Evolutionary conservation across 2,113 vertebrate species (phyloP), one percentile per base, ranked within the genome.

Genomic region (Clarias magur): DNA sequence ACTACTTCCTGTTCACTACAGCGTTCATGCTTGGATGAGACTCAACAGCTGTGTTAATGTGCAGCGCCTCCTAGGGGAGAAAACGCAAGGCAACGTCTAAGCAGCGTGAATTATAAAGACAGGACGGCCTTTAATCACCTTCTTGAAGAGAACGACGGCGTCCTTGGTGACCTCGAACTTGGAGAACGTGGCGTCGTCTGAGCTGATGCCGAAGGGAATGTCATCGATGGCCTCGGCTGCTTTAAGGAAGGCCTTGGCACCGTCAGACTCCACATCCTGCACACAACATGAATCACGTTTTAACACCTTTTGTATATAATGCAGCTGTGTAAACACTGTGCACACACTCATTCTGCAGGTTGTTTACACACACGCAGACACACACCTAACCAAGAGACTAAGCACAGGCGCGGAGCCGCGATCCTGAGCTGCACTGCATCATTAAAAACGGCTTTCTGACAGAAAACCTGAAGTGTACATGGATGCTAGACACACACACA

Each of bases 201-300:
- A 96, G 15, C 96, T 95, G 86, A 97, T 93, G 67, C 95, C 97
- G 23, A 99, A 99, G 0, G 97, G 98, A 91, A 99, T 92, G 67
- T 99, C 98, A 82, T 99, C 98, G 0, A 96, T 88, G 0, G 96
- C 88, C 86, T 99, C 97, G 0, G 98, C 98, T 60, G 97, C 96
- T 89, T 94, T 92, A 88, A 97, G 83, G 84, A 96, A 99, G 80
- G 95, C 95, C 91, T 97, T 97, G 12, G 98, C 97, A 6, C 86
- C 90, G 0, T 94, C 96, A 1, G 97, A 98, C 6, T 93, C 85
- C 0, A 82, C 17, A 19, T 99, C 96, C 98, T 99, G 48, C 78
- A 23, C 13, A 27, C 9, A 30, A 42, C 68, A 38, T 27, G 16
- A 23, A 65, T 68, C 65, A 27, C 13, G 6, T 34, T 72, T 72